Evolutionary conservation across 1,140 invertebrate species (phyloP), one percentile per base, ranked within the genome.

Genomic region (Plectrocnemia conspersa): DNA sequence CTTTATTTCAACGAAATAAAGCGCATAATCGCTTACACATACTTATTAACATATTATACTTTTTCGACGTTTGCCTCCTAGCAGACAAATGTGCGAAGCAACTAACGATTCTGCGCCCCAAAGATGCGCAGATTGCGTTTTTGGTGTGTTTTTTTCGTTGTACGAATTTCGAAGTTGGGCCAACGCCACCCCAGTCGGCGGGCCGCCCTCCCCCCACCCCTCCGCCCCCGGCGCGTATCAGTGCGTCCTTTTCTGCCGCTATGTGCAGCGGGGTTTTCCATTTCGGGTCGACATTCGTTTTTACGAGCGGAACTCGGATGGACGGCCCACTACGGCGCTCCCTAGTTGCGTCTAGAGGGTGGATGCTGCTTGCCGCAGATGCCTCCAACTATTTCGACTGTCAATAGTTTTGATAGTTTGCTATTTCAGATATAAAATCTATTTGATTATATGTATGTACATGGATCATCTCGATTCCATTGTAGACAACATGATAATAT

Each of bases 81-180:
- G n/a, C n/a, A 50, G 47, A 50, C 47, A 38, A 50, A 50, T 38
- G 47, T 50, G 47, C 47, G 47, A 50, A 50, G 47, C 36, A 29
- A 49, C 60, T 62, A 62, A 62, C 60, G 60, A 62, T 62, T 62
- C 52, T 62, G 60, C 60, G 60, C 60, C 48, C 56, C 48, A 62
- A 62, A 58, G 60, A 58, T 62, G 60, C 60, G 60, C 60, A 62
- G 56, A 62, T 62, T 58, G 52, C 59, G 59, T 61, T 61, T 61
- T 61, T 61, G 59, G 59, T 57, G 59, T 54, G 36, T 61, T 61
- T 60, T 60, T 59, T 61, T 61, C 42, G 24, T 23, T 29, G 16
- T n/a, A n/a, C n/a, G 23, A 58, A 55, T 46, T 59, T 50, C 41
- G 52, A 55, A 59, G 50, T 54, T 54, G 27, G 27, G 25, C 50